A percentile compares a stretch with the other conserved stretches of the same genome.
Evolutionary conservation across 1,140 invertebrate species (phyloP).

Genomic region (Solenopsis invicta): DNA sequence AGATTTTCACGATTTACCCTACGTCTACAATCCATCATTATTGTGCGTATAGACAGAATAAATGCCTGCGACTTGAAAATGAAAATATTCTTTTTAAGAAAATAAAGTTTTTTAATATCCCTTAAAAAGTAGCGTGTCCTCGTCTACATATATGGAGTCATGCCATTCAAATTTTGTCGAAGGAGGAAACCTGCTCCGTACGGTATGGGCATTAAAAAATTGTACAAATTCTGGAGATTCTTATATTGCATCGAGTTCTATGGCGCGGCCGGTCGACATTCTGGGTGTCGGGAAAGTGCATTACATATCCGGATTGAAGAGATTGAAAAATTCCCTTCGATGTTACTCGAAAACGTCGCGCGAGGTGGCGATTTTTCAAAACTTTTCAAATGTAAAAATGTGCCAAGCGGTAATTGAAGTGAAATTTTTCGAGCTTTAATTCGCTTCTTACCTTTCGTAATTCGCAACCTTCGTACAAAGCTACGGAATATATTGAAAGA

Average conservation of each 20-base stretch:
- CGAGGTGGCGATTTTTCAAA: slow-evolving; percentile 38
- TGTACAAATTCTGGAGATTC: slow-evolving; percentile 64
- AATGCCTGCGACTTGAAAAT: not conserved
- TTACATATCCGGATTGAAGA: slow-evolving; percentile 64
- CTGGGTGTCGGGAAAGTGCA: slow-evolving; percentile 57
- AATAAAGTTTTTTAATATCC: slow-evolving; percentile 41
- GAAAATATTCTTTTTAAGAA: slow-evolving; percentile 24
- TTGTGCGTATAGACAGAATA: not conserved
- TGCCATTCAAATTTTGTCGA: slow-evolving; percentile 50
- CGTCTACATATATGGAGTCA: slow-evolving; percentile 11
- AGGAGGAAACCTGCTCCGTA: slow-evolving; percentile 30
- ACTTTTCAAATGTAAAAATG: slow-evolving; percentile 37
- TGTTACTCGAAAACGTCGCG: slow-evolving; percentile 56
- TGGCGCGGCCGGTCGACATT: slow-evolving; percentile 55
- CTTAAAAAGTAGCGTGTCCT: slow-evolving; percentile 43
- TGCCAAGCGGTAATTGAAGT: slow-evolving; percentile 7
- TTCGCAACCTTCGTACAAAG: not conserved
- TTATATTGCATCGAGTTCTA: slow-evolving; percentile 61
- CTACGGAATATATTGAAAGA: not conserved
- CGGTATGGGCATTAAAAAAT: slow-evolving; percentile 59
- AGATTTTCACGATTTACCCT: not conserved
- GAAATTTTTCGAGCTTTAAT: slow-evolving; percentile 24
- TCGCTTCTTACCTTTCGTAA: not conserved
- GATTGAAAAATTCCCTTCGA: slow-evolving; percentile 64
- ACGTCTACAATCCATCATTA: not conserved